A percentile compares a stretch with the other conserved stretches of the same genome.
Evolutionary conservation across 2,888 invertebrate species (phyloP).

Genomic region (Archaeoteleia sp.): DNA sequence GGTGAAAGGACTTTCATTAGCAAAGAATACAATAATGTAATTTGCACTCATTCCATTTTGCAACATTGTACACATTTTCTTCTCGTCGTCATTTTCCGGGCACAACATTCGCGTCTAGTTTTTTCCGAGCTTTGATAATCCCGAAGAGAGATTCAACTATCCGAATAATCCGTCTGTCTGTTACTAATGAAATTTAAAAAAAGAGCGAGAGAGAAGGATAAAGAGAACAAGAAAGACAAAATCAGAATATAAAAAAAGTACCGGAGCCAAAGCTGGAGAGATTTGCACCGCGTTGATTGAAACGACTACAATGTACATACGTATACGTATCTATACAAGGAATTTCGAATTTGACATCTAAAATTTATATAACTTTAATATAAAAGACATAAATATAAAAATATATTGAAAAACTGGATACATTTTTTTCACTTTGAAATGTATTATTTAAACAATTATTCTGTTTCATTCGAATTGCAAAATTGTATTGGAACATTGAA

Average conservation of each 20-base stretch:
- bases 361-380: conserved; percentile 16
- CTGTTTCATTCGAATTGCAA: too few species aligned
- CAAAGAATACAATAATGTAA: conserved; percentile 42
- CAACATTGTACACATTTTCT: conserved; percentile 44
- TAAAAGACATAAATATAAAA: conserved; percentile 14
- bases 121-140: conserved; percentile 70
- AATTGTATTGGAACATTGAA: too few species aligned
- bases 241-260: conserved; percentile 56
- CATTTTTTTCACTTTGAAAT: conserved; percentile 5
- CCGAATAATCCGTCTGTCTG: conserved; percentile 70
- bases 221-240: conserved; percentile 42
- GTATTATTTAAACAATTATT: conserved; percentile 3
- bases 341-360: conserved; percentile 11
- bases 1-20: conserved; percentile 48
- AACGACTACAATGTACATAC: conserved; percentile 69
- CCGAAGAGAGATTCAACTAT: conserved; percentile 63
- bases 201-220: conserved; percentile 34
- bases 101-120: conserved; percentile 59
- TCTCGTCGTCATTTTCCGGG: conserved; percentile 51
- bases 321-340: conserved; percentile 56
- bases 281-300: conserved; percentile 73
- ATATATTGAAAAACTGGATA: too few species aligned
- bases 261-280: conserved; percentile 64
- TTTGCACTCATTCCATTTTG: conserved; percentile 42
- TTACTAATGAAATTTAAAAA: conserved; percentile 56